Conservation (phyloP, 2,888 invertebrate genomes). For the Cataglyphis altisquamis region DNA sequence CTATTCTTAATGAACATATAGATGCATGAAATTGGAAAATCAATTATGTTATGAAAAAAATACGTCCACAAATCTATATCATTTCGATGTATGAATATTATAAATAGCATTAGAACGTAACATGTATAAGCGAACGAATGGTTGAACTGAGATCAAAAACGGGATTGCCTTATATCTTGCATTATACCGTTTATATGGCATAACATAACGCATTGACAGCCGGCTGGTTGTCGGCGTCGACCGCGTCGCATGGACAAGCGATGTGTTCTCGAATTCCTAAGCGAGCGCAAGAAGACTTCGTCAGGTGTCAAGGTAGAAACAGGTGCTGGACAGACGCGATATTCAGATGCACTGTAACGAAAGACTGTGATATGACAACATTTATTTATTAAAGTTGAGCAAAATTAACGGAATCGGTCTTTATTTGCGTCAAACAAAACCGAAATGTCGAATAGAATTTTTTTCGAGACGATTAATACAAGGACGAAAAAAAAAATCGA, state of each 20-base stretch:
- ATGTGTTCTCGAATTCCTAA: slow-evolving; percentile 62
- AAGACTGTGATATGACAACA: slow-evolving; percentile 61
- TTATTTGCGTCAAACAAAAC: slow-evolving; percentile 19
- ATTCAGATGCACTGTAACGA: slow-evolving; percentile 69
- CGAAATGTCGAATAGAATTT: not conserved
- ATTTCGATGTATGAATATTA: not conserved
- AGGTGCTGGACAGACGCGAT: slow-evolving; percentile 72
- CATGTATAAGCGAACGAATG: not conserved
- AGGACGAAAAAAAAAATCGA: not conserved
- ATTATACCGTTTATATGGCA: slow-evolving; percentile 31
- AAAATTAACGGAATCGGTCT: slow-evolving; percentile 59
- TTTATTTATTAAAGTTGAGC: slow-evolving; percentile 51
- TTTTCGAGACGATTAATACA: not conserved
- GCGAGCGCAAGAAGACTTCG: slow-evolving; percentile 55
- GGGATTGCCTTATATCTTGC: slow-evolving; percentile 50
- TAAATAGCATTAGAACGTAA: slow-evolving; percentile 2
- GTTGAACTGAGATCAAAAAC: slow-evolving; percentile 1
- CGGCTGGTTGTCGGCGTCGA: slow-evolving; percentile 9
- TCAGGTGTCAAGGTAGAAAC: slow-evolving; percentile 73
- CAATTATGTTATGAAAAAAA: not conserved
- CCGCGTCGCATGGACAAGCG: slow-evolving; percentile 41
- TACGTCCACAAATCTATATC: not conserved
- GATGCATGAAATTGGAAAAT: not conserved
- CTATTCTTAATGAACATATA: not conserved
- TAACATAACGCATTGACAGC: slow-evolving; percentile 20